A percentile compares a stretch with the other conserved stretches of the same genome.
phyloP scores from a whole-genome alignment of 2,113 vertebrate species.

The Austrofundulus limnaeus region DNA sequence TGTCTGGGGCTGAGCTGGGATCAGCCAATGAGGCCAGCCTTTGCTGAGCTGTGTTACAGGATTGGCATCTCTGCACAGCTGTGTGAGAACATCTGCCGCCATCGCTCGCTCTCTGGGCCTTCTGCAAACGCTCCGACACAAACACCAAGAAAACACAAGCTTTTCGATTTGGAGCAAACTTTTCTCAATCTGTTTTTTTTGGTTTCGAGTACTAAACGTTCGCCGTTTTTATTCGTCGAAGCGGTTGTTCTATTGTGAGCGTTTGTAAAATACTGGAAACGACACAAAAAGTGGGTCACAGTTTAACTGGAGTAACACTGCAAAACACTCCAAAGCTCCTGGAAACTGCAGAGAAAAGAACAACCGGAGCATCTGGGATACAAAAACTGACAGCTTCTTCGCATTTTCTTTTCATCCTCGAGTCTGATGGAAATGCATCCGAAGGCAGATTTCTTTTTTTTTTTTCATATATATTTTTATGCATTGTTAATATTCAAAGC shows the following conservation, averaged over 20 bases:
- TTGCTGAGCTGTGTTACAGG: constrained; percentile 51
- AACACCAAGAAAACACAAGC: constrained; percentile 14
- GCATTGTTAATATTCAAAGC: constrained; percentile 80
- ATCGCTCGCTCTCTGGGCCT: constrained; percentile 38
- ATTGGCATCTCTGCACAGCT: constrained; percentile 51
- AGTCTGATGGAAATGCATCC: constrained; percentile 70
- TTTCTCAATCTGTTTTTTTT: constrained; percentile 15
- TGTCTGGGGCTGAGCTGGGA: constrained; percentile 53
- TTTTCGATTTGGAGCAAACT: constrained; percentile 28
- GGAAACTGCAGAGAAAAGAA: constrained; percentile 57
- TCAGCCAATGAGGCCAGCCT: constrained; percentile 43
- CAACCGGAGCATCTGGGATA: constrained; percentile 55
- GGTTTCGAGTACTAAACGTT: constrained; percentile 33
- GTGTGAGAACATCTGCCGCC: constrained; percentile 65
- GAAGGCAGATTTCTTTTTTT: constrained; percentile 66
- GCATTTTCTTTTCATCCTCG: constrained; percentile 41
- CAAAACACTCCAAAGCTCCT: constrained; percentile 50
- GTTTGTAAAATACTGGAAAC: constrained; percentile 56
- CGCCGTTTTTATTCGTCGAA: constrained; percentile 35
- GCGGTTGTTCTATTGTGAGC: constrained; percentile 17
- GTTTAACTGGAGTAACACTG: constrained; percentile 45
- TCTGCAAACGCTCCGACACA: constrained; percentile 40
- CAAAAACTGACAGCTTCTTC: constrained; percentile 48
- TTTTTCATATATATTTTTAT: constrained; percentile 69
- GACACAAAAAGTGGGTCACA: constrained; percentile 57